Conservation (phyloP, 64 coral and sea anemone genomes). For the Montipora capricornis region DNA sequence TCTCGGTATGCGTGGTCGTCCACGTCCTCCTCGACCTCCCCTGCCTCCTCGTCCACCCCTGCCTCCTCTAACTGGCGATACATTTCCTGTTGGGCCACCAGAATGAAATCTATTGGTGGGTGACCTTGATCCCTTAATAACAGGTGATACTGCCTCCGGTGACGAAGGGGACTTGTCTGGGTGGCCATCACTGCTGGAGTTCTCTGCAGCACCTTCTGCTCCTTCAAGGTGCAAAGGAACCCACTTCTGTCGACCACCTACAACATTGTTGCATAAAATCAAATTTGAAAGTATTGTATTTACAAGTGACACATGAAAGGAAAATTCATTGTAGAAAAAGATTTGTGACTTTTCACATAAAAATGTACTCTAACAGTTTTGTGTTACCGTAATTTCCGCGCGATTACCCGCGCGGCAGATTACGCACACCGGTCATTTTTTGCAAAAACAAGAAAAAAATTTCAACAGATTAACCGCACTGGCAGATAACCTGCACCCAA, state of each 20-base stretch:
- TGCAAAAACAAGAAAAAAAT: no score
- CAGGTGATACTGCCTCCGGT: slow-evolving; percentile 59
- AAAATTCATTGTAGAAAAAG: no score
- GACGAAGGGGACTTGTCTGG: slow-evolving; percentile 68
- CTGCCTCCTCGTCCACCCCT: slow-evolving; percentile 80
- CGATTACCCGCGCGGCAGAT: no score
- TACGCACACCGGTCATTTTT: no score
- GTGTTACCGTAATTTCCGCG: no score
- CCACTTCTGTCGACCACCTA: slow-evolving; percentile 84
- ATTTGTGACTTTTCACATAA: no score
- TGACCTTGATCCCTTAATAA: slow-evolving; percentile 70
- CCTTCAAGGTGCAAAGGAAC: slow-evolving; percentile 83
- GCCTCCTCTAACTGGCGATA: slow-evolving; percentile 67
- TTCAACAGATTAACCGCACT: no score
- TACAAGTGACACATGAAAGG: no score
- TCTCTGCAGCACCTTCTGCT: slow-evolving; percentile 34
- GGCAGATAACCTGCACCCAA: no score
- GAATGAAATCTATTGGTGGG: slow-evolving; percentile 78
- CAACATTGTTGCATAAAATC: neutral
- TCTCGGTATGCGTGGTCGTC: slow-evolving; percentile 82
- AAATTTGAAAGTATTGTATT: no score
- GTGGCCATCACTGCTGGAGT: slow-evolving; percentile 8
- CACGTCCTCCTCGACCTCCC: slow-evolving; percentile 77
- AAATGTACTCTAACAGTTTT: no score
- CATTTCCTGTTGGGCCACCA: slow-evolving; percentile 32